Evolutionary conservation across 2,797 vertebrate genomes (phyloP).

Genomic region (Threskiornis aethiopicus): DNA sequence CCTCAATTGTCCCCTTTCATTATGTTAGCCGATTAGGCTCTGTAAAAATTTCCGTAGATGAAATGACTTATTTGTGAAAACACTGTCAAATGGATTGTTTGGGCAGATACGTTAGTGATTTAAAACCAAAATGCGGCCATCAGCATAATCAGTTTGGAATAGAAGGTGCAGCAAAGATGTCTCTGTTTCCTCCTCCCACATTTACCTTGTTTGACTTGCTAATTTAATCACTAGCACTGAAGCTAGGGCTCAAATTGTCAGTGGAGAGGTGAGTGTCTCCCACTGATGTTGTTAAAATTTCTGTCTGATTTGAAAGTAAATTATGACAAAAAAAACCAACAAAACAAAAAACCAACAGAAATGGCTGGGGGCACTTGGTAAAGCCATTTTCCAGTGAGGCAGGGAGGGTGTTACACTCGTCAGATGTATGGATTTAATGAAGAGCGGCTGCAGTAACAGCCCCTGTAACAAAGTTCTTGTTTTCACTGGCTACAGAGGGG

Average conservation of each 20-base stretch:
- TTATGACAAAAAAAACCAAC: not conserved
- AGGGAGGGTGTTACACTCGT: not conserved
- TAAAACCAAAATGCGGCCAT: not conserved
- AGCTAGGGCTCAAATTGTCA: not conserved
- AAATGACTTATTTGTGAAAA: not conserved
- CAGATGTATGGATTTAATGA: not conserved
- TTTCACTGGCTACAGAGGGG: not conserved
- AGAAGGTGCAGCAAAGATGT: not conserved
- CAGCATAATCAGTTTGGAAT: not conserved
- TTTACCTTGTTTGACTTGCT: constrained; percentile 45
- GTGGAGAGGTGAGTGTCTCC: not conserved
- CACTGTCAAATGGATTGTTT: not conserved
- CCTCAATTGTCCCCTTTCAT: not conserved
- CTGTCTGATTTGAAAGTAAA: not conserved
- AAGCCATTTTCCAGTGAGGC: not conserved
- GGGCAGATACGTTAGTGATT: not conserved
- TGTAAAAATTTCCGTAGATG: not conserved
- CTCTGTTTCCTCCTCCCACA: not conserved
- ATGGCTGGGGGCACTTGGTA: not conserved
- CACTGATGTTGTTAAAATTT: not conserved
- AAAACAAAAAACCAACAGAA: not conserved
- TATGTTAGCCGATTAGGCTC: not conserved
- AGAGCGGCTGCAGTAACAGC: not conserved
- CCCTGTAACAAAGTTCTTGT: not conserved
- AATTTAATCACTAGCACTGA: constrained; percentile 35